phyloP scores from a whole-genome alignment of 1,140 invertebrate genomes.

The Notospermus geniculatus region DNA sequence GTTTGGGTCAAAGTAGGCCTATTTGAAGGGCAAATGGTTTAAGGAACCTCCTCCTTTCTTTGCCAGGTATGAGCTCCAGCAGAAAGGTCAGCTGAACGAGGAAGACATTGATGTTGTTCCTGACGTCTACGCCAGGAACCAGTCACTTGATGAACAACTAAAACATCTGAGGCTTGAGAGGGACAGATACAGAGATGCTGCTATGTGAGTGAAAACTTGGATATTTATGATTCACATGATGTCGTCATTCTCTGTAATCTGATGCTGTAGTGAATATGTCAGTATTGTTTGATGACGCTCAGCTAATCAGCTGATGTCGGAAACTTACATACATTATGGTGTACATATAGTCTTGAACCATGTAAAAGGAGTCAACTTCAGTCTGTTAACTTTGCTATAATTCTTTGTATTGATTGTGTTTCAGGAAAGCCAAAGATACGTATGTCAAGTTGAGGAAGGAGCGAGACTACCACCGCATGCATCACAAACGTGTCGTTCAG shows the following conservation, averaged over 20 bases:
- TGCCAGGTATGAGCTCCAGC: constrained; percentile 53
- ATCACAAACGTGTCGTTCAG: constrained; percentile 55
- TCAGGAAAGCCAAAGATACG: constrained; percentile 54
- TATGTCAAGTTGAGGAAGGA: constrained; percentile 56
- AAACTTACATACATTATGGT: too few species aligned
- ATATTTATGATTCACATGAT: too few species aligned
- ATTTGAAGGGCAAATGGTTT: background rate
- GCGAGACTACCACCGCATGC: constrained; percentile 56
- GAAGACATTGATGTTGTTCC: constrained; percentile 48
- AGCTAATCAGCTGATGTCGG: too few species aligned
- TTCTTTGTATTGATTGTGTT: constrained; percentile 7
- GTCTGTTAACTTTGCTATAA: too few species aligned
- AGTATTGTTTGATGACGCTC: too few species aligned
- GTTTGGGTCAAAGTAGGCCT: too few species aligned
- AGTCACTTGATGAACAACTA: constrained; percentile 50
- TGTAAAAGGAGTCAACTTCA: too few species aligned
- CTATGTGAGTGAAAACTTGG: constrained; percentile 45
- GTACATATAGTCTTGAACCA: too few species aligned
- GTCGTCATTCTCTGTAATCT: too few species aligned
- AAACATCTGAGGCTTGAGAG: constrained; percentile 50
- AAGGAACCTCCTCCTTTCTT: background rate
- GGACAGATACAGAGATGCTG: constrained; percentile 49
- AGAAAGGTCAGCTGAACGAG: constrained; percentile 47
- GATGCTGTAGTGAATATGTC: too few species aligned
- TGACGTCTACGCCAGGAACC: constrained; percentile 53